phyloP scores from a whole-genome alignment of 1,140 invertebrate genomes.

The Phymastichus coffea region DNA sequence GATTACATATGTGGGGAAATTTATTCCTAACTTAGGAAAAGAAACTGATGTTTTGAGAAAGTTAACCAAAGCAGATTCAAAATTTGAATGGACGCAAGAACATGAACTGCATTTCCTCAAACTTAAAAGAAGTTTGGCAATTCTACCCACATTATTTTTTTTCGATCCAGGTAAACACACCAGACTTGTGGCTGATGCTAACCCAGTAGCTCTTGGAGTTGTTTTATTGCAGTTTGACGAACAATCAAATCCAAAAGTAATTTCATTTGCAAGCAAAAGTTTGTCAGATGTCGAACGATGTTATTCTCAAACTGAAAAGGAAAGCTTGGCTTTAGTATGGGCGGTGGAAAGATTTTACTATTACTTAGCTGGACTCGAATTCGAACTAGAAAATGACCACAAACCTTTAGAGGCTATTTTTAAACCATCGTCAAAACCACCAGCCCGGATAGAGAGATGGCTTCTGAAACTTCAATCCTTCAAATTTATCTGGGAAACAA shows the following conservation, averaged over 20 bases:
- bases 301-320: slow-evolving; percentile 53
- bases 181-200: slow-evolving; percentile 51
- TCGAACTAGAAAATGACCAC: slow-evolving; percentile 48
- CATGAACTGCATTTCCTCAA: slow-evolving; percentile 36
- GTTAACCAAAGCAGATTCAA: slow-evolving; percentile 27
- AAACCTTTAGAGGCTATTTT: slow-evolving; percentile 36
- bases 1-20: slow-evolving; percentile 39
- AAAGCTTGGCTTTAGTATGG: slow-evolving; percentile 42
- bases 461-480: slow-evolving; percentile 41
- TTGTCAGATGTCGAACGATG: slow-evolving; percentile 43
- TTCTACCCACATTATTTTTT: slow-evolving; percentile 38
- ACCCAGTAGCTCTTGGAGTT: slow-evolving; percentile 47
- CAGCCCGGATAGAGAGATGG: slow-evolving; percentile 44
- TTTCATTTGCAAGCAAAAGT: slow-evolving; percentile 47
- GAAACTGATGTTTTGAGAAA: slow-evolving; percentile 34
- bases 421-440: slow-evolving; percentile 35
- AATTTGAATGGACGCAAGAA: slow-evolving; percentile 29
- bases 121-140: slow-evolving; percentile 40
- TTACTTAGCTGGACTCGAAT: slow-evolving; percentile 43
- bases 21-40: slow-evolving; percentile 38
- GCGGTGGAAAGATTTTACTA: slow-evolving; percentile 42
- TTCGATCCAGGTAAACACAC: slow-evolving; percentile 45
- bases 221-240: slow-evolving; percentile 39
- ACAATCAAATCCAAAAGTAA: slow-evolving; percentile 27
- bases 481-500: slow-evolving; percentile 40